Conservation (phyloP, 2,888 invertebrate genomes). For the Elysia crispata region DNA sequence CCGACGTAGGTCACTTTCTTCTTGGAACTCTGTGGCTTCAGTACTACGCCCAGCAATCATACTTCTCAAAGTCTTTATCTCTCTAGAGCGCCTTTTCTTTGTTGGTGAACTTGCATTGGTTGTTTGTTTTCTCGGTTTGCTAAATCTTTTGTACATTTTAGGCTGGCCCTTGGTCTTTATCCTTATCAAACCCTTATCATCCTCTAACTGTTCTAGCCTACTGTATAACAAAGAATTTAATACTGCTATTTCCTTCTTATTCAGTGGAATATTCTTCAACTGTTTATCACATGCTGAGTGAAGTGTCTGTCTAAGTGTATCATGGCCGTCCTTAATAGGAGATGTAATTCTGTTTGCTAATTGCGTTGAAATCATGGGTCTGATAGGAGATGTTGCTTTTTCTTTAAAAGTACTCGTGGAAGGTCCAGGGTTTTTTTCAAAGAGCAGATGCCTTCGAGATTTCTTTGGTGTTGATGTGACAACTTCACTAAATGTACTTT, state of each 20-base stretch:
- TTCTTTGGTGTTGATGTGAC: not conserved
- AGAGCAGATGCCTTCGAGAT: not conserved
- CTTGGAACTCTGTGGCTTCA: no score
- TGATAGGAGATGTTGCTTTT: not conserved
- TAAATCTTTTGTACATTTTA: not conserved
- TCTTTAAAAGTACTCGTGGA: not conserved
- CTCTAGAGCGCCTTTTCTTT: not conserved
- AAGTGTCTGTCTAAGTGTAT: not conserved
- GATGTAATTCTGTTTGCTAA: not conserved
- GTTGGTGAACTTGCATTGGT: not conserved
- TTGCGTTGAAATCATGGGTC: not conserved
- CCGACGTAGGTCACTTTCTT: no score
- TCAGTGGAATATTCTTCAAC: not conserved
- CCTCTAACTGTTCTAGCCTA: not conserved
- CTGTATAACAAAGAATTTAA: not conserved
- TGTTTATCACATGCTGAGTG: not conserved
- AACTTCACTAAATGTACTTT: no score
- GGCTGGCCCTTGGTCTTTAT: constrained; percentile 5
- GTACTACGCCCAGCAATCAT: not conserved
- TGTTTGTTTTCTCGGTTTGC: not conserved
- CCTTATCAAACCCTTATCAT: no score
- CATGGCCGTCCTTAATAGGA: not conserved
- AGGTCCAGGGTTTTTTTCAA: constrained; percentile 12
- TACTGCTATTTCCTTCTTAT: not conserved
- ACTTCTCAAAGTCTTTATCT: not conserved